A percentile compares a stretch with the other conserved stretches of the same genome.
Evolutionary conservation across 2,797 vertebrate genomes (phyloP).

Genomic region (Fistularia commersonii): DNA sequence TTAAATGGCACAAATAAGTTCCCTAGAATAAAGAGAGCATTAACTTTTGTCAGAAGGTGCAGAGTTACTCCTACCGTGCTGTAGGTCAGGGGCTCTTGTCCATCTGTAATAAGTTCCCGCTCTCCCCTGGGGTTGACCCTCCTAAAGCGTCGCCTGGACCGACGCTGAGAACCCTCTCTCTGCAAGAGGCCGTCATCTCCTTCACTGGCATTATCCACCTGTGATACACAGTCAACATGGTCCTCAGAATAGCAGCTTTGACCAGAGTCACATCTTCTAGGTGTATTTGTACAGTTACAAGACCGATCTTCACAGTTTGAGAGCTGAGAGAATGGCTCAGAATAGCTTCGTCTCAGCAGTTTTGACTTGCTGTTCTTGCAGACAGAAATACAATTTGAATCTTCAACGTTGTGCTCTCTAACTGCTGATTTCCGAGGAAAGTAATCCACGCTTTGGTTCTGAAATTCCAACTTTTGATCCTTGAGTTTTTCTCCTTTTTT

Average conservation of each 20-base stretch:
- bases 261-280: neutral
- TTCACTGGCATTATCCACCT: conserved; percentile 92
- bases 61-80: conserved; percentile 68
- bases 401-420: conserved; percentile 16
- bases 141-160: conserved; percentile 84
- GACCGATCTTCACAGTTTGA: conserved; percentile 1
- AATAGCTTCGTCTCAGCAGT: neutral
- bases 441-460: conserved; percentile 24
- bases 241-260: conserved; percentile 49
- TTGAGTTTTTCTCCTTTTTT: conserved; percentile 1
- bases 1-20: too few species aligned
- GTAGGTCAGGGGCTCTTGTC: conserved; percentile 75
- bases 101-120: conserved; percentile 86
- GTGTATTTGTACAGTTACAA: conserved; percentile 6
- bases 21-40: too few species aligned
- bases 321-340: conserved; percentile 33
- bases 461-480: conserved; percentile 5
- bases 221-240: conserved; percentile 72
- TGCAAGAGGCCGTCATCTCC: conserved; percentile 83
- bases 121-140: conserved; percentile 86
- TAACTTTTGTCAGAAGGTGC: too few species aligned
- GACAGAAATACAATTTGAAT: neutral
- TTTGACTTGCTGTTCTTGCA: neutral
- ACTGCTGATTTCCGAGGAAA: neutral
- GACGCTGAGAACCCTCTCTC: conserved; percentile 81